phyloP scores from a whole-genome alignment of 1,140 invertebrate species.

The Delia radicum region DNA sequence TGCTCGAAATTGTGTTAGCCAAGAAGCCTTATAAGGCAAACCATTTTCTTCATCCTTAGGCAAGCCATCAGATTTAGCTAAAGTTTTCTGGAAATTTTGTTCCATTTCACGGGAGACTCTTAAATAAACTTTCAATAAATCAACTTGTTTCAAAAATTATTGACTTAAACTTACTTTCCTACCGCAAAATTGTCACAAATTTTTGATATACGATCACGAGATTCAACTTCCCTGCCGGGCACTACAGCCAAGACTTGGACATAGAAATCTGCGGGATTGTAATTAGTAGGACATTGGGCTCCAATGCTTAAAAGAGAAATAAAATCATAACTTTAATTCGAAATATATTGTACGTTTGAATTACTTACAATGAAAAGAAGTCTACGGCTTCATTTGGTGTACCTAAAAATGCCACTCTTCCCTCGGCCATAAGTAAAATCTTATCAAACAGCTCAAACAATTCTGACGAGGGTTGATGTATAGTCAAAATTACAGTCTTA shows the following conservation, averaged over 20 bases:
- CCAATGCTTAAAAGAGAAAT: constrained; percentile 64
- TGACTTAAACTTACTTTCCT: constrained; percentile 53
- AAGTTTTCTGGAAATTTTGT: constrained; percentile 37
- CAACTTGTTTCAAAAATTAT: background rate
- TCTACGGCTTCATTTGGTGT: constrained; percentile 72
- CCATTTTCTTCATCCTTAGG: constrained; percentile 52
- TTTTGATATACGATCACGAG: constrained; percentile 71
- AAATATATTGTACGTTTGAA: too few relatives aligned
- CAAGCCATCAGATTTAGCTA: constrained; percentile 49
- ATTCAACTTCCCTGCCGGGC: constrained; percentile 76
- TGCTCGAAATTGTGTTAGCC: constrained; percentile 84
- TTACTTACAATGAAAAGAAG: constrained; percentile 83
- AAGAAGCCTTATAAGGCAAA: constrained; percentile 75
- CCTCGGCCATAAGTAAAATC: constrained; percentile 86
- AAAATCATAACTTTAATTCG: too few relatives aligned
- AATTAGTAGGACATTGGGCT: constrained; percentile 79
- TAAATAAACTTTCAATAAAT: background rate
- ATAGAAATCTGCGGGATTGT: constrained; percentile 95
- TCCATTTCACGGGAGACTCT: constrained; percentile 59
- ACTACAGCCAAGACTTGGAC: constrained; percentile 88
- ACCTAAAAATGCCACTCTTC: constrained; percentile 87
- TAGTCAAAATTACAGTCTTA: constrained; percentile 91
- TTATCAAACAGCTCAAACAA: constrained; percentile 91
- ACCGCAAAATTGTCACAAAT: constrained; percentile 75
- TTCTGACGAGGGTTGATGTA: constrained; percentile 95